Percentiles rank a stretch among this genome's conserved stretches.
phyloP scores from a whole-genome alignment of 2,888 invertebrate genomes.

The Icerya purchasi region DNA sequence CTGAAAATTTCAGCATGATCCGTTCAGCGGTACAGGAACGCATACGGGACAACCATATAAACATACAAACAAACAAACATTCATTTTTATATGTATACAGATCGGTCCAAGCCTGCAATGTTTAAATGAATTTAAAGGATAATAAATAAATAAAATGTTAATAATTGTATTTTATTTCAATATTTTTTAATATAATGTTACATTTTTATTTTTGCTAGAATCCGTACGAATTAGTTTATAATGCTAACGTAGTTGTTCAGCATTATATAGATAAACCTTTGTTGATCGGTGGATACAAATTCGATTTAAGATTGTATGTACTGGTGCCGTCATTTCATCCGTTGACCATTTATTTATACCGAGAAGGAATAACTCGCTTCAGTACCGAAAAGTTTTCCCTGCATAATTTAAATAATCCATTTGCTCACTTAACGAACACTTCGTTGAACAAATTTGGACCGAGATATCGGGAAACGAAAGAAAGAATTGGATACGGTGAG shows the following conservation, averaged over 20 bases:
- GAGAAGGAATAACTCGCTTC: slow-evolving; percentile 58
- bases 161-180: too few species aligned
- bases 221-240: slow-evolving; percentile 52
- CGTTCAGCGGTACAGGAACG: too few species aligned
- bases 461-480: slow-evolving; percentile 58
- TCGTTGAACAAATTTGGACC: slow-evolving; percentile 76
- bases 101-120: too few species aligned
- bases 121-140: too few species aligned
- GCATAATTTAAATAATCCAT: slow-evolving; percentile 60
- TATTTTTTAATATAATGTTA: too few species aligned
- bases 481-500: slow-evolving; percentile 54
- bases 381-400: slow-evolving; percentile 68
- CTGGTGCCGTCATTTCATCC: slow-evolving; percentile 74
- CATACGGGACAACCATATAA: too few species aligned
- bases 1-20: too few species aligned
- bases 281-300: slow-evolving; percentile 72
- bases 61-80: too few species aligned
- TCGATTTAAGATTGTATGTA: slow-evolving; percentile 74
- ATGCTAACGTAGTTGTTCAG: slow-evolving; percentile 58
- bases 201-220: slow-evolving; percentile 30
- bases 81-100: too few species aligned
- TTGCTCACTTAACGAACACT: slow-evolving; percentile 75
- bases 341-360: slow-evolving; percentile 65
- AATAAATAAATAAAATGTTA: too few species aligned
- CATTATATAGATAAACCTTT: slow-evolving; percentile 55